These are phyloP conservation scores for Hestina assimilis DNA, from an alignment of 1,140 invertebrate genomes.

Conservation along the genomic window DNA sequence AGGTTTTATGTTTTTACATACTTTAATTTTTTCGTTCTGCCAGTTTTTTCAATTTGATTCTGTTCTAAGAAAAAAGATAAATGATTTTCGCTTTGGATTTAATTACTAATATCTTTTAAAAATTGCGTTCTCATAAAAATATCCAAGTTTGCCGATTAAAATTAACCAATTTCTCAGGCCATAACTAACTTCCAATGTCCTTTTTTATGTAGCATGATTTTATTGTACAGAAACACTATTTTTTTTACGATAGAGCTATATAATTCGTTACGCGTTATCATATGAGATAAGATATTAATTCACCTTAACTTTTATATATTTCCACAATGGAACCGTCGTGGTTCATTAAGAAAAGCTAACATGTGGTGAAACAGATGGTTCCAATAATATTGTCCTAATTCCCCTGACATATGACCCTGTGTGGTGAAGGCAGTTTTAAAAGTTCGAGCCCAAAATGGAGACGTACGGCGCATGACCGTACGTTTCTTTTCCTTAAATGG, in stretches of 20 bases:
- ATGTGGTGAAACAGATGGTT: conserved; percentile 46
- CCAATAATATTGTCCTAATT: conserved; percentile 61
- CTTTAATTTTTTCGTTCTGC: too few species aligned
- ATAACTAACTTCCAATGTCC: background rate
- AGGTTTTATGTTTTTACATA: too few species aligned
- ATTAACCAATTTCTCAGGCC: background rate
- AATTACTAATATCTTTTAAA: background rate
- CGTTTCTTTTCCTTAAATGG: conserved; percentile 63
- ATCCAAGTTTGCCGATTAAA: background rate
- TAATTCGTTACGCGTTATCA: background rate
- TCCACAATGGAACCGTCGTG: conserved; percentile 3
- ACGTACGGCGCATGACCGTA: conserved; percentile 58
- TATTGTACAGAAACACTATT: background rate
- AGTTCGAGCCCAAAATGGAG: conserved; percentile 65
- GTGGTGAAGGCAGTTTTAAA: conserved; percentile 62
- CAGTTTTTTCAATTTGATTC: too few species aligned
- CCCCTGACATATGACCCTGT: conserved; percentile 70
- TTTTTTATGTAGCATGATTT: conserved; percentile 2
- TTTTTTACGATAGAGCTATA: background rate
- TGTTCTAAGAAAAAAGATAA: background rate
- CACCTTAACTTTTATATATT: conserved; percentile 7
- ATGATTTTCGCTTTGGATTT: background rate
- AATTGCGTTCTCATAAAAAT: background rate
- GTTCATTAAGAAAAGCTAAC: conserved; percentile 17
- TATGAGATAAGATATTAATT: conserved; percentile 31